Conservation (phyloP, 2,113 vertebrate genomes). For the Spea bombifrons region DNA sequence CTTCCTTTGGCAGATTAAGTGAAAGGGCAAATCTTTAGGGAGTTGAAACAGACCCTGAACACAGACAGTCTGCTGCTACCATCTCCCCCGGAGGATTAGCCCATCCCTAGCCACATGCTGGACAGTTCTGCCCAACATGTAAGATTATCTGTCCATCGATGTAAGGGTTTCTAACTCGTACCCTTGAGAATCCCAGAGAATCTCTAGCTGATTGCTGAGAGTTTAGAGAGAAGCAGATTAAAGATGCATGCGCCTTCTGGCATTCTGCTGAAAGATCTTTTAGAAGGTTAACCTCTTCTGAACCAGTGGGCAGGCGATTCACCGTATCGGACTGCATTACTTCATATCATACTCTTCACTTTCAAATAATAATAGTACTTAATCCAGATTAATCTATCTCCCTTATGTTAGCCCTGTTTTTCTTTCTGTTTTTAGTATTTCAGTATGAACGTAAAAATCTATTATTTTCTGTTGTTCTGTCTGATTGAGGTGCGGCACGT, state of each 20-base stretch:
- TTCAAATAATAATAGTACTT: too few relatives aligned
- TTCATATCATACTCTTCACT: too few relatives aligned
- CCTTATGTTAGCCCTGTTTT: too few relatives aligned
- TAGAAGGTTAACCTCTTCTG: conserved; percentile 16
- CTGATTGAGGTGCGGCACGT: too few relatives aligned
- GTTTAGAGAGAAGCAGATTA: conserved; percentile 43
- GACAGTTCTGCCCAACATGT: conserved; percentile 48
- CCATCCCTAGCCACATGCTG: conserved; percentile 45
- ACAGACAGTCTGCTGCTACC: conserved; percentile 45
- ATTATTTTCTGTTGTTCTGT: too few relatives aligned
- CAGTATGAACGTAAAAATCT: too few relatives aligned
- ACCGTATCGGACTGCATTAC: too few relatives aligned
- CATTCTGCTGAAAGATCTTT: conserved; percentile 6
- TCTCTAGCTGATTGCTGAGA: conserved; percentile 35
- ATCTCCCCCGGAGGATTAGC: conserved; percentile 7
- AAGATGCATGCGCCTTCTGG: conserved; percentile 38
- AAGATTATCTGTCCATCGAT: conserved; percentile 49
- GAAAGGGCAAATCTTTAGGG: conserved; percentile 41
- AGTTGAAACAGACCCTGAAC: conserved; percentile 17
- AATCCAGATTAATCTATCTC: too few relatives aligned
- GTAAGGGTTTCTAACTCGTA: conserved; percentile 43
- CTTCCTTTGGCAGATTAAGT: conserved; percentile 39
- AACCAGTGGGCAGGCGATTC: background rate
- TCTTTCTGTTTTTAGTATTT: too few relatives aligned
- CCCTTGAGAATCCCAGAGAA: conserved; percentile 31